phyloP scores from a whole-genome alignment of 2,888 invertebrate genomes.

The Lampropteryx suffumata region DNA sequence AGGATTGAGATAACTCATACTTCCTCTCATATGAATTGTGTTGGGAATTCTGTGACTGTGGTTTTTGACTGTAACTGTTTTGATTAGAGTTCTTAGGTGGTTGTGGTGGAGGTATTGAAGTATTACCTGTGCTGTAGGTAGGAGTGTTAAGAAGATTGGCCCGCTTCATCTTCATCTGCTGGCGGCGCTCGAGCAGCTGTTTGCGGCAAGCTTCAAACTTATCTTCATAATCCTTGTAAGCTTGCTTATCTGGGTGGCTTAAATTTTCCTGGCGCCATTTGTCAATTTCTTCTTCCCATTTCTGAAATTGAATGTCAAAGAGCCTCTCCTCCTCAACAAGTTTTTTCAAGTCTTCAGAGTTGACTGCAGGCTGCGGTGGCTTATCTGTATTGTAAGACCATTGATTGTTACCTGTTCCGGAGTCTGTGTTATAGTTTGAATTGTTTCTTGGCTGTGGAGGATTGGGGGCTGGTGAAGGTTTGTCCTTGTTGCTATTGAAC shows the following conservation, averaged over 20 bases:
- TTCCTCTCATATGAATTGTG: slow-evolving; percentile 43
- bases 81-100: slow-evolving; percentile 35
- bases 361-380: slow-evolving; percentile 39
- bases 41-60: slow-evolving; percentile 32
- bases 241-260: slow-evolving; percentile 94
- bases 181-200: slow-evolving; percentile 90
- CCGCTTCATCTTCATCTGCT: slow-evolving; percentile 89
- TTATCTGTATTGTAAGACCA: slow-evolving; percentile 49
- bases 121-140: slow-evolving; percentile 41
- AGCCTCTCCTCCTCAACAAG: slow-evolving; percentile 88
- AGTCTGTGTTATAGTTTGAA: slow-evolving; percentile 39
- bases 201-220: slow-evolving; percentile 94
- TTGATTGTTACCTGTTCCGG: slow-evolving; percentile 55
- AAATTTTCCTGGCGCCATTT: slow-evolving; percentile 96
- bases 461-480: slow-evolving; percentile 38
- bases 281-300: slow-evolving; percentile 96
- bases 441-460: slow-evolving; percentile 41
- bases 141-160: slow-evolving; percentile 50
- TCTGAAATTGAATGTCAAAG: slow-evolving; percentile 94
- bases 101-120: slow-evolving; percentile 44
- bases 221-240: slow-evolving; percentile 92
- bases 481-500: slow-evolving; percentile 14
- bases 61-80: slow-evolving; percentile 35
- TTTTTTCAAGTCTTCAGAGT: slow-evolving; percentile 67
- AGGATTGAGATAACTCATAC: slow-evolving; percentile 38